Evolutionary conservation across 2,888 invertebrate genomes (phyloP).

Genomic region (Latrodectus elegans): DNA sequence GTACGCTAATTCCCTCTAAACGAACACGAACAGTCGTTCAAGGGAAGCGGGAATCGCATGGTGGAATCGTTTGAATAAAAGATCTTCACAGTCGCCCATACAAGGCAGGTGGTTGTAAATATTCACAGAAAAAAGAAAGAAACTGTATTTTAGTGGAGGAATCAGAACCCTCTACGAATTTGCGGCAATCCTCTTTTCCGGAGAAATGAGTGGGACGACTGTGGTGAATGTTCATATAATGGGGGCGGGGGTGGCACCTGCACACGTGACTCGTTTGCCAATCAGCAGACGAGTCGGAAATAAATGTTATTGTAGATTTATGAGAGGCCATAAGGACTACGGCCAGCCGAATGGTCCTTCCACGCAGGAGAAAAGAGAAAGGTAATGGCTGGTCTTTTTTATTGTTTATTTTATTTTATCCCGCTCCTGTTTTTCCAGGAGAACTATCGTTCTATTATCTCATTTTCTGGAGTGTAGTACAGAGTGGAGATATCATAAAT

Average conservation of each 20-base stretch:
- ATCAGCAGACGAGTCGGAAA: constrained; percentile 16
- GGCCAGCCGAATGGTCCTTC: not conserved
- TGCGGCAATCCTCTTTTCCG: not conserved
- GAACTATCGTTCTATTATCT: constrained; percentile 23
- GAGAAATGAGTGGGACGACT: not conserved
- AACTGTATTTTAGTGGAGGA: too few species aligned
- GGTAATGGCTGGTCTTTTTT: constrained; percentile 4
- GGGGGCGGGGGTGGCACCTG: not conserved
- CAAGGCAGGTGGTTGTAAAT: too few species aligned
- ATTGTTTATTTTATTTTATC: not conserved
- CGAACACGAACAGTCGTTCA: too few species aligned
- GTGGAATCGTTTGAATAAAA: too few species aligned
- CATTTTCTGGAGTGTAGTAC: constrained; percentile 34
- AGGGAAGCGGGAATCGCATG: too few species aligned
- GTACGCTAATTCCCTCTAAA: too few species aligned
- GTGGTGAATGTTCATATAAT: not conserved
- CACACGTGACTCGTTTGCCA: constrained; percentile 33
- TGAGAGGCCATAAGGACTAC: constrained; percentile 25
- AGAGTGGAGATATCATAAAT: constrained; percentile 24
- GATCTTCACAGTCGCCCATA: too few species aligned
- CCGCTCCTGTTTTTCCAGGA: not conserved
- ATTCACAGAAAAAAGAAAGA: too few species aligned
- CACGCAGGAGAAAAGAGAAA: not conserved
- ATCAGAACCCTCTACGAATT: not conserved
- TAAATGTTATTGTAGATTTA: constrained; percentile 37